A percentile compares a stretch with the other conserved stretches of the same genome.
Conservation (phyloP, 1,140 invertebrate genomes). For the Eulimnadia texana region DNA sequence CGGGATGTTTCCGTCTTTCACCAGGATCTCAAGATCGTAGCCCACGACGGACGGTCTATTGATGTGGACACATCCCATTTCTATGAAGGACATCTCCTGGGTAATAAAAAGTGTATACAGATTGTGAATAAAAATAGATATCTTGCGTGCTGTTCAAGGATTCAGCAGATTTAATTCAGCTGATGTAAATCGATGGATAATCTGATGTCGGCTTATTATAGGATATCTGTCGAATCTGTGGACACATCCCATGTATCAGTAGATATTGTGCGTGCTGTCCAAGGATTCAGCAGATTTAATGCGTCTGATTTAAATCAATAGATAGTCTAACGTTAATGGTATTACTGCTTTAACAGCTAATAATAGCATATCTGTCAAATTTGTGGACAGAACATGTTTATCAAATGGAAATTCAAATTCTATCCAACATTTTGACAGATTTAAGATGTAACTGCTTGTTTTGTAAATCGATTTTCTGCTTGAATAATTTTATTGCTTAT, state of each 20-base stretch:
- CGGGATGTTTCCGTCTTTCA: conserved; percentile 67
- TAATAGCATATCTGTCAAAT: no score
- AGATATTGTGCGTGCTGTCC: no score
- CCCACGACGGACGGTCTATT: conserved; percentile 29
- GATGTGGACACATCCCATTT: conserved; percentile 73
- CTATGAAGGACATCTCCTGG: conserved; percentile 66
- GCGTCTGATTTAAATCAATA: no score
- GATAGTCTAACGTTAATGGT: no score
- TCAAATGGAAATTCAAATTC: not conserved
- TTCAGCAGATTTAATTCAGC: no score
- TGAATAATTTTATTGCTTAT: not conserved
- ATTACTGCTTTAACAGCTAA: no score
- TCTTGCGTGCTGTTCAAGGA: not conserved
- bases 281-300: no score
- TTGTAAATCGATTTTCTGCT: not conserved
- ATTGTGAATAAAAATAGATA: not conserved
- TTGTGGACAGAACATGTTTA: no score
- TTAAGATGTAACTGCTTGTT: not conserved
- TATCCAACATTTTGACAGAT: not conserved
- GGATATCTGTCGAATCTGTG: no score
- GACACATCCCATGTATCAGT: no score
- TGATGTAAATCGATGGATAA: no score
- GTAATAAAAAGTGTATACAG: conserved; percentile 36
- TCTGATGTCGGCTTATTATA: no score
- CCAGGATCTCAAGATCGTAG: conserved; percentile 53